Evolutionary conservation across 2,888 invertebrate species (phyloP).

Genomic region (Gymnosoma rotundatum): DNA sequence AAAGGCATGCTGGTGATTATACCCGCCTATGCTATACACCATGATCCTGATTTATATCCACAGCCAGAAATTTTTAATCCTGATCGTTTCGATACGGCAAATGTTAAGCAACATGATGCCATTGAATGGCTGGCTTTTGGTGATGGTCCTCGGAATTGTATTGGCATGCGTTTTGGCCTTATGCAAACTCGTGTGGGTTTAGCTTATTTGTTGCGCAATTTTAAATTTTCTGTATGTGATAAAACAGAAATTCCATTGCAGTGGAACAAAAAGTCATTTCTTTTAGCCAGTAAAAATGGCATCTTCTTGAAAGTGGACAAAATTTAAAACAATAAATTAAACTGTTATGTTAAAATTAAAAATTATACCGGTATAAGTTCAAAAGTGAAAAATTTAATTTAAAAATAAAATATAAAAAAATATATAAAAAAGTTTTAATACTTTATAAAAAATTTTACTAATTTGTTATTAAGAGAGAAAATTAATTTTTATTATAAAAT

Average conservation of each 20-base stretch:
- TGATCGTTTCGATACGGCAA: slow-evolving; percentile 84
- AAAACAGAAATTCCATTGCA: slow-evolving; percentile 49
- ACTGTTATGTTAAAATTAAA: too few relatives aligned
- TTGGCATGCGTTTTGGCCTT: slow-evolving; percentile 79
- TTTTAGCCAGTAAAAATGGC: slow-evolving; percentile 34
- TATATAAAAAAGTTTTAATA: too few relatives aligned
- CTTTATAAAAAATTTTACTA: too few relatives aligned
- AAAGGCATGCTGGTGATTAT: slow-evolving; percentile 76
- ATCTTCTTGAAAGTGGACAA: slow-evolving; percentile 46
- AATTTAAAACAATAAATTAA: background rate
- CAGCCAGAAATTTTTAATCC: slow-evolving; percentile 86
- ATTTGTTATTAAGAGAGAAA: too few relatives aligned
- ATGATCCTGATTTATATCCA: slow-evolving; percentile 82
- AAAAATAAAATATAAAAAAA: too few relatives aligned
- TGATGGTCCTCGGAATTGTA: slow-evolving; percentile 79
- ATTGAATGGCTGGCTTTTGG: slow-evolving; percentile 78
- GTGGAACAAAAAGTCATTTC: slow-evolving; percentile 38
- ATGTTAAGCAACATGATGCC: slow-evolving; percentile 83
- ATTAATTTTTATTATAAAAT: too few relatives aligned
- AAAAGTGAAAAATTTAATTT: too few relatives aligned
- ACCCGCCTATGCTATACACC: slow-evolving; percentile 83
- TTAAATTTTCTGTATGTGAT: slow-evolving; percentile 73
- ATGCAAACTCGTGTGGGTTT: slow-evolving; percentile 78
- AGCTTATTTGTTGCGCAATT: slow-evolving; percentile 74
- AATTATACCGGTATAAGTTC: too few relatives aligned